phyloP scores from a whole-genome alignment of 2,888 invertebrate species.

The Caradrina kadenii region DNA sequence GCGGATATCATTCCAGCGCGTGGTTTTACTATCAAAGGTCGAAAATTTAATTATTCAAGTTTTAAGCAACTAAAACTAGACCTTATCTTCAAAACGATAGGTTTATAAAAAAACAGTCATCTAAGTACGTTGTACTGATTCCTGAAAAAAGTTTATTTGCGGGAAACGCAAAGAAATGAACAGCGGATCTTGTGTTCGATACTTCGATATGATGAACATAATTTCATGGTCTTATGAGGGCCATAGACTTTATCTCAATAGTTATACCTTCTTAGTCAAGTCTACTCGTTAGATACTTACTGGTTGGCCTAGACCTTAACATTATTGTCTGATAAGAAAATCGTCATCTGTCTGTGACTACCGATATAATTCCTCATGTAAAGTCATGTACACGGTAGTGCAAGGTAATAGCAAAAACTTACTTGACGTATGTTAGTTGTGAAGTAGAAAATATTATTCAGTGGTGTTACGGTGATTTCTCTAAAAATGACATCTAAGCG shows the following conservation, averaged over 20 bases:
- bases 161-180: not conserved
- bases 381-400: not conserved
- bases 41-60: not conserved
- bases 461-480: no score
- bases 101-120: not conserved
- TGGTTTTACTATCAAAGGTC: slow-evolving; percentile 8
- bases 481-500: not conserved
- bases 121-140: no score
- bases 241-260: not conserved
- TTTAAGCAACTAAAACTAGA: not conserved
- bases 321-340: not conserved
- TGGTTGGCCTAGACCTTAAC: slow-evolving; percentile 1
- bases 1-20: not conserved
- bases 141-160: not conserved
- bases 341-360: not conserved
- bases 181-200: slow-evolving; percentile 6
- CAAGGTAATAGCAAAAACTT: not conserved
- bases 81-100: not conserved
- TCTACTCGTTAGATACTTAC: not conserved
- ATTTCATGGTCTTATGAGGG: slow-evolving; percentile 24
- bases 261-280: not conserved
- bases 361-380: not conserved
- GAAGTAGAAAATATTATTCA: no score
- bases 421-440: no score
- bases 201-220: not conserved